Evolutionary conservation across 2,113 vertebrate species (phyloP).

Genomic region (Ciconia boyciana): DNA sequence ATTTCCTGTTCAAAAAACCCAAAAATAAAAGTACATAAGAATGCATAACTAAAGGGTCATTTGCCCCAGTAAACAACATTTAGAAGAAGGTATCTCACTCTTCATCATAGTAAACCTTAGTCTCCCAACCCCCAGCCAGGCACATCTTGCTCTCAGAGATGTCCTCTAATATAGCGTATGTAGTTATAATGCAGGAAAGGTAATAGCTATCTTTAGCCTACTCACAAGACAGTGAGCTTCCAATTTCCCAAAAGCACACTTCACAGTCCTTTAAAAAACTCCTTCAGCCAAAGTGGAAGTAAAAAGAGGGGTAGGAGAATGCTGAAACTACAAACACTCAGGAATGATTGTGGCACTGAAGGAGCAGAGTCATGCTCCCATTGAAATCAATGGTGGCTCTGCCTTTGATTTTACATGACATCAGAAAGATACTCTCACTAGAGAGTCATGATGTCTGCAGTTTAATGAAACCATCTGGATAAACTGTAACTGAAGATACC

Average conservation of each 20-base stretch:
- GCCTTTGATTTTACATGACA: neutral
- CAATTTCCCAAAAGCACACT: neutral
- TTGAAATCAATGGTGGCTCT: neutral
- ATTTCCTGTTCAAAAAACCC: neutral
- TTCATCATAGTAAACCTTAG: neutral
- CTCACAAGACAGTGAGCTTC: neutral
- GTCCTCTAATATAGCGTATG: neutral
- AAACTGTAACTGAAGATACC: neutral
- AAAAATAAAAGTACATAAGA: neutral
- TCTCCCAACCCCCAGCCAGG: neutral
- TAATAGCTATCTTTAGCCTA: neutral
- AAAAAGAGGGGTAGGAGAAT: neutral
- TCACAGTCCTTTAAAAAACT: neutral
- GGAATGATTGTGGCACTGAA: neutral
- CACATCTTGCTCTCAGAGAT: neutral
- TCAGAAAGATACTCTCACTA: neutral
- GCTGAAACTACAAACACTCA: neutral
- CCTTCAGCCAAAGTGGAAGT: neutral
- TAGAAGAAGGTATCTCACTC: neutral
- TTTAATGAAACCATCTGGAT: neutral
- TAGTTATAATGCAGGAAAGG: neutral
- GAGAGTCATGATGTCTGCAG: neutral
- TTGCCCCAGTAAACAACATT: neutral
- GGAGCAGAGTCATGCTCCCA: neutral
- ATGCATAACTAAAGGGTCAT: neutral